A percentile compares a stretch with the other conserved stretches of the same genome.
These are phyloP conservation scores for Enteromius argenteus DNA, from an alignment of 2,797 vertebrate genomes.

Conservation along the genomic window DNA sequence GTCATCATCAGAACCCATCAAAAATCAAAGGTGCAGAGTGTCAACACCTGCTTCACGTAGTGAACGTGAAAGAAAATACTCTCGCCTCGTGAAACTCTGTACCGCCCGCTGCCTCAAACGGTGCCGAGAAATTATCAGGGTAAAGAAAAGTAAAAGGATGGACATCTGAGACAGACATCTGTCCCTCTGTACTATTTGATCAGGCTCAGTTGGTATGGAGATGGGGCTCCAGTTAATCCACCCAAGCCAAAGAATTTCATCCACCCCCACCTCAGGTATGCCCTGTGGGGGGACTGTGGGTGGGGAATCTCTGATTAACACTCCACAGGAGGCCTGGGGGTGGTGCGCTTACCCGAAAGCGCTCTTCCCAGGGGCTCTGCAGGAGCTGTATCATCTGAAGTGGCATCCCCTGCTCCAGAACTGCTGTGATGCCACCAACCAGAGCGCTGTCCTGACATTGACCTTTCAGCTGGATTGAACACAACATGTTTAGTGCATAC, in stretches of 20 bases:
- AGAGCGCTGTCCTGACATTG: slow-evolving; percentile 81
- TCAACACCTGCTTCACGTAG: slow-evolving; percentile 48
- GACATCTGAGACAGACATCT: slow-evolving; percentile 74
- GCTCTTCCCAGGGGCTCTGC: slow-evolving; percentile 94
- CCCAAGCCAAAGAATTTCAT: slow-evolving; percentile 54
- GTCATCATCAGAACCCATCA: slow-evolving; percentile 29
- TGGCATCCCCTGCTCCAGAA: slow-evolving; percentile 88
- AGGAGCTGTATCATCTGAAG: slow-evolving; percentile 95
- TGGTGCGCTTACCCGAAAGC: slow-evolving; percentile 88
- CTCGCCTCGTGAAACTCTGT: slow-evolving; percentile 26
- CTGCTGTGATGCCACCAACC: slow-evolving; percentile 81
- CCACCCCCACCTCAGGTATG: slow-evolving; percentile 64
- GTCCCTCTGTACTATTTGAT: slow-evolving; percentile 76
- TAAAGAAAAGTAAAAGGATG: slow-evolving; percentile 55
- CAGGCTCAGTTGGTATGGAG: slow-evolving; percentile 67
- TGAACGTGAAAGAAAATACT: slow-evolving; percentile 34
- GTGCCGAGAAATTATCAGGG: slow-evolving; percentile 12
- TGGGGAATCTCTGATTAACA: slow-evolving; percentile 72
- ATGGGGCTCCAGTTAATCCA: slow-evolving; percentile 70
- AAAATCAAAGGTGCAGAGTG: slow-evolving; percentile 34
- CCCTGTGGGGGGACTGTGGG: slow-evolving; percentile 58
- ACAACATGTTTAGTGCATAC: neutral
- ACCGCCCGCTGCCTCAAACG: slow-evolving; percentile 41
- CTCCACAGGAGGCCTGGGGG: slow-evolving; percentile 53
- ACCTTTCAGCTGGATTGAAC: slow-evolving; percentile 81